Base-by-base conservation (phyloP, 2,113 vertebrate genomes). In the Donacobius atricapilla region DNA sequence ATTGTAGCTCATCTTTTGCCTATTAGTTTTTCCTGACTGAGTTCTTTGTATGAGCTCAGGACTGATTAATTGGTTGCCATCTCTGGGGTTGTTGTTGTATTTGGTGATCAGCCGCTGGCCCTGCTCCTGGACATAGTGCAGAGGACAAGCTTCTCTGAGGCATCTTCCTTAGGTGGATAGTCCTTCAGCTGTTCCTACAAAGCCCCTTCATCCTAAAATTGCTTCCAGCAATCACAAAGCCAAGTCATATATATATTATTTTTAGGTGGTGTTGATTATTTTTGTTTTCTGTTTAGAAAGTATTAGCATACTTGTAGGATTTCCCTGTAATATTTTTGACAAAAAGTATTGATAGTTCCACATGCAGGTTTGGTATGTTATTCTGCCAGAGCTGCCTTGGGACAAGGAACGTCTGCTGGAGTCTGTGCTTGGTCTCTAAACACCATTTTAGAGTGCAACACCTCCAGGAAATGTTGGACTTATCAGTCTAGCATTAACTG, bases 401-500 rank as follows among this genome's bases (percentile, higher is more conserved):
- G 48, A 48, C 20, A 63, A 87, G 22, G 15, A 72, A 56, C 72
- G 33, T 24, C 7, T 83, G 13, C 9, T 48, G 30, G n/a, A 44
- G 23, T 56, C 31, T 2, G 1, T 61, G 35, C 30, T 89, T 48
- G 9, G 47, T 75, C 58, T 72, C 8, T 64, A 51, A 81, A 53
- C 1, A 42, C 15, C 27, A 22, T 2, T 3, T 22, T 7, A 0
- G 4, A 64, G n/a, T 68, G 25, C 22, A 78, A 6, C 10, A 51
- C 1, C 17, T 85, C 45, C 28, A 44, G 75, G 37, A 88, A 80
- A 53, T 20, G 14, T 10, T 85, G 3, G 40, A 31, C 11, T 75
- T 85, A 20, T 0, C 8, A 82, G 70, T 48, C 27, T 17, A 68
- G 30, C n/a, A 31, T 68, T 87, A 90, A 20, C 2, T 75, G 9